Conservation (phyloP, 2,888 invertebrate genomes). For the Fragum sueziense region DNA sequence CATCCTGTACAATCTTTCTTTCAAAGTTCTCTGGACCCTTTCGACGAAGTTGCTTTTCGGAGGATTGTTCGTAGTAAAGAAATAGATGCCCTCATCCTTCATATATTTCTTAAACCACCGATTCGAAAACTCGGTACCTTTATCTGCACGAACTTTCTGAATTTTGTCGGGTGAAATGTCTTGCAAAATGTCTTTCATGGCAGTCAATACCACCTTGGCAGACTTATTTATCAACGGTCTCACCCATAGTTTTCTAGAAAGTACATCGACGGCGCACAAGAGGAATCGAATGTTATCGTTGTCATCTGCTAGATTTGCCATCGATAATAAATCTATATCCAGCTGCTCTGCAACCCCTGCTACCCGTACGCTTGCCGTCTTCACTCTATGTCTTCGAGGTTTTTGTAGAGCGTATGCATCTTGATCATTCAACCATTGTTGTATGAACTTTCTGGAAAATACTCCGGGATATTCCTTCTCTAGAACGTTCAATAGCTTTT, state of each 20-base stretch:
- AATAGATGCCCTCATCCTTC: constrained; percentile 28
- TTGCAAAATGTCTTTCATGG: constrained; percentile 29
- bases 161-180: constrained; percentile 23
- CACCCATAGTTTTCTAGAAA: constrained; percentile 18
- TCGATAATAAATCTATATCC: constrained; percentile 25
- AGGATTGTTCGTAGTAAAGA: constrained; percentile 16
- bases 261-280: constrained; percentile 26
- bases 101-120: constrained; percentile 19
- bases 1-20: neutral
- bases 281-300: constrained; percentile 34
- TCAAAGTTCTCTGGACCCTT: constrained; percentile 18
- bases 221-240: constrained; percentile 25
- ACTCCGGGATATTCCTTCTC: constrained; percentile 17
- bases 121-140: constrained; percentile 31
- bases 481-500: constrained; percentile 16
- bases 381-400: constrained; percentile 25
- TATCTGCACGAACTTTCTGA: constrained; percentile 28
- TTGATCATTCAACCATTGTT: constrained; percentile 26
- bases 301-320: constrained; percentile 26
- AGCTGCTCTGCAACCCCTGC: constrained; percentile 13
- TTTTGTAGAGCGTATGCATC: constrained; percentile 24
- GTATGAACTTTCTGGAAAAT: constrained; percentile 14
- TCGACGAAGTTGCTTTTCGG: constrained; percentile 26
- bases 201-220: constrained; percentile 31
- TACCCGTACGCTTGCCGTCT: constrained; percentile 18